These are phyloP conservation scores for Alauda arvensis DNA, from an alignment of 2,797 vertebrate genomes.

Conservation along the genomic window DNA sequence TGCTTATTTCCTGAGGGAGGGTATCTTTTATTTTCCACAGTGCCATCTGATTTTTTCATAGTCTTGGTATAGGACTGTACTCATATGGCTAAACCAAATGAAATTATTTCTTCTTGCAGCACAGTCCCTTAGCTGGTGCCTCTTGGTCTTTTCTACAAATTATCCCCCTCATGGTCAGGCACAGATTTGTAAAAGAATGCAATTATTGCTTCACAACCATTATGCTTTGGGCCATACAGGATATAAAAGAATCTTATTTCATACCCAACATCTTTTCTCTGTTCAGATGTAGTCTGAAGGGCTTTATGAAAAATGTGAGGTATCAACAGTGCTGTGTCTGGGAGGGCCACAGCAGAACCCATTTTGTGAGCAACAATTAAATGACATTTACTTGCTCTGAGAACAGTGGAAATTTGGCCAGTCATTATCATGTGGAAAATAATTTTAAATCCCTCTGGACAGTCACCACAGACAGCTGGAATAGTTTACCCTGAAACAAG, in stretches of 20 bases:
- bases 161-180: not conserved
- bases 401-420: conserved; percentile 24
- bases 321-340: not conserved
- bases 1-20: not conserved
- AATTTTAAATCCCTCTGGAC: conserved; percentile 30
- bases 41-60: not conserved
- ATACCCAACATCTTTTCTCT: not conserved
- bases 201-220: not conserved
- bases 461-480: conserved; percentile 22
- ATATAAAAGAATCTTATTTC: not conserved
- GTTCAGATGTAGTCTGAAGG: not conserved
- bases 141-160: not conserved
- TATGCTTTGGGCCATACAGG: not conserved
- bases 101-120: not conserved
- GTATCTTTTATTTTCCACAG: not conserved
- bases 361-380: conserved; percentile 18
- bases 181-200: not conserved
- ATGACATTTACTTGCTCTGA: conserved; percentile 31
- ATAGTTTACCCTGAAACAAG: conserved; percentile 9
- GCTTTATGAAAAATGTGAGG: not conserved
- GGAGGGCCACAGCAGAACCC: not conserved
- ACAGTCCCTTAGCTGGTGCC: not conserved
- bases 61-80: not conserved
- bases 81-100: not conserved
- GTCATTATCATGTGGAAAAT: conserved; percentile 42